These are phyloP conservation scores for Microctenopoma steveboyesi DNA, from an alignment of 2,797 vertebrate species.

Conservation along the genomic window DNA sequence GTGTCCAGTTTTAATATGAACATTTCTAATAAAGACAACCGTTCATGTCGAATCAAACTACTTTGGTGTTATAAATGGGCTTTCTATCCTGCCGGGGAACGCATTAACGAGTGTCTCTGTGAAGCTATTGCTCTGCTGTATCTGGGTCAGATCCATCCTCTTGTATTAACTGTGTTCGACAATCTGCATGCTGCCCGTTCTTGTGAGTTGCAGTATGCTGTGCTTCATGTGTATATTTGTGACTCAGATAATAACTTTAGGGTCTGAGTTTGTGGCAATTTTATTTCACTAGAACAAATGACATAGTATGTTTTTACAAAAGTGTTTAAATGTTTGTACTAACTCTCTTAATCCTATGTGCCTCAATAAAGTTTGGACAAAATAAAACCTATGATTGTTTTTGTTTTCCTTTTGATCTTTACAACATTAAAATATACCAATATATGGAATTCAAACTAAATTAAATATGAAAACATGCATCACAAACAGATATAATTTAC, in stretches of 20 bases:
- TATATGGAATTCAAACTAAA: too few relatives aligned
- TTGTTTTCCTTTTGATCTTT: background rate
- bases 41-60: slow-evolving; percentile 18
- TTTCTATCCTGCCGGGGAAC: background rate
- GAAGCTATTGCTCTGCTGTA: slow-evolving; percentile 15
- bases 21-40: slow-evolving; percentile 12
- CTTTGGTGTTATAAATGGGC: slow-evolving; percentile 19
- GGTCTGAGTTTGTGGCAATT: slow-evolving; percentile 13
- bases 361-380: slow-evolving; percentile 70
- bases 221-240: slow-evolving; percentile 16
- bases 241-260: slow-evolving; percentile 1
- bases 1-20: slow-evolving; percentile 37
- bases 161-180: slow-evolving; percentile 19
- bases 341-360: slow-evolving; percentile 45
- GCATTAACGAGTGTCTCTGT: slow-evolving; percentile 22
- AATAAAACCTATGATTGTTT: background rate
- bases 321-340: slow-evolving; percentile 32
- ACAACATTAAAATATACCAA: background rate
- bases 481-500: background rate
- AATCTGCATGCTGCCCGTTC: slow-evolving; percentile 47
- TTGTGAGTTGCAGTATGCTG: slow-evolving; percentile 28
- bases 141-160: slow-evolving; percentile 33
- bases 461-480: too few relatives aligned
- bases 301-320: slow-evolving; percentile 41
- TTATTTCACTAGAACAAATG: background rate